A percentile compares a stretch with the other conserved stretches of the same genome.
These are phyloP conservation scores for Drosophila seclusa DNA, from an alignment of 2,888 invertebrate species.

Conservation along the genomic window DNA sequence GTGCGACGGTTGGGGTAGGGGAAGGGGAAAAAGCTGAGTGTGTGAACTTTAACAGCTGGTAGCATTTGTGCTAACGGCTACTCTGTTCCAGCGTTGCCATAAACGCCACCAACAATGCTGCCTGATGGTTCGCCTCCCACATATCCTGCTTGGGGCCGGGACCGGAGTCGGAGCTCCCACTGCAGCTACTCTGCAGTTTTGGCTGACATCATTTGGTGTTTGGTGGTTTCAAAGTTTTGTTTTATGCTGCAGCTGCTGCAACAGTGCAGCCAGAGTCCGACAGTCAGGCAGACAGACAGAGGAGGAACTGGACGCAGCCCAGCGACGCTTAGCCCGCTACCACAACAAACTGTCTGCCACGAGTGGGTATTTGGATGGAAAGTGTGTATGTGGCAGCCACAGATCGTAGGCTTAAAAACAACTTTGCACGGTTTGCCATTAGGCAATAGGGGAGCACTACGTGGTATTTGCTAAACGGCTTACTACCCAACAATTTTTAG, in stretches of 20 bases:
- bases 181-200: conserved; percentile 29
- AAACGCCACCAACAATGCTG: conserved; percentile 49
- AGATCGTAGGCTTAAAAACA: conserved; percentile 73
- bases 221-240: conserved; percentile 71
- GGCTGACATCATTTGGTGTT: conserved; percentile 80
- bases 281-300: conserved; percentile 11
- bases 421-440: conserved; percentile 48
- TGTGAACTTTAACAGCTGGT: conserved; percentile 76
- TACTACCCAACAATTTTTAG: conserved; percentile 35
- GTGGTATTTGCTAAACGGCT: conserved; percentile 64
- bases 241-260: conserved; percentile 58
- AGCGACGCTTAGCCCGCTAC: conserved; percentile 50
- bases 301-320: conserved; percentile 25
- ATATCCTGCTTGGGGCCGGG: not conserved
- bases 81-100: conserved; percentile 51
- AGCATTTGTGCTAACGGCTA: conserved; percentile 59
- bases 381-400: conserved; percentile 15
- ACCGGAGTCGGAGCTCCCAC: not conserved
- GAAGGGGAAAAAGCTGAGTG: conserved; percentile 21
- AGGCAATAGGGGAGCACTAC: conserved; percentile 45
- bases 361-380: conserved; percentile 1
- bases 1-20: not conserved
- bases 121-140: conserved; percentile 15
- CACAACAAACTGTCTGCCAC: conserved; percentile 40
- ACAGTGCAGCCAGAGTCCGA: conserved; percentile 1